These are phyloP conservation scores for Mobula birostris DNA, from an alignment of 2,113 vertebrate species.

Conservation along the genomic window DNA sequence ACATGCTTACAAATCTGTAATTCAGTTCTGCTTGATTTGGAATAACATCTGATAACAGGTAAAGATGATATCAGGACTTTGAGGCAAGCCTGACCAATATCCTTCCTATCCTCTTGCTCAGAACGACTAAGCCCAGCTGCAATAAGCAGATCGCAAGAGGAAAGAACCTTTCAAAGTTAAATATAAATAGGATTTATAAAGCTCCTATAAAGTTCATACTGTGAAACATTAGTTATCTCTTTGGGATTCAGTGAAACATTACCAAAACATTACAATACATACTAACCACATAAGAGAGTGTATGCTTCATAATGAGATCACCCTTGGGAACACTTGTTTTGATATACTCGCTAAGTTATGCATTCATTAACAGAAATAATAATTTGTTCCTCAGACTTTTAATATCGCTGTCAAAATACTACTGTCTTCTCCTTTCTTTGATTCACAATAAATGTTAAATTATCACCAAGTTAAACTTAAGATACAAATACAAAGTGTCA, in stretches of 20 bases:
- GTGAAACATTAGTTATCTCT: conserved; percentile 25
- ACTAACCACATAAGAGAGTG: conserved; percentile 24
- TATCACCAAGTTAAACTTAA: neutral
- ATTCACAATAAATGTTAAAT: neutral
- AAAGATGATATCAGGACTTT: neutral
- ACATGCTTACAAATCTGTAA: neutral
- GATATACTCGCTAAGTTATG: conserved; percentile 27
- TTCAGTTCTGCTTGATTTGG: neutral
- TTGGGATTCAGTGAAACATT: neutral
- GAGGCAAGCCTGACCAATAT: neutral
- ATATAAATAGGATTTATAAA: conserved; percentile 19
- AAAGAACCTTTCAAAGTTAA: conserved; percentile 5
- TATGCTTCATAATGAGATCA: conserved; percentile 10
- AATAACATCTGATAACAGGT: neutral
- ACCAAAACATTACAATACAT: conserved; percentile 14
- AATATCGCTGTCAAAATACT: neutral
- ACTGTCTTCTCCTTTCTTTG: neutral
- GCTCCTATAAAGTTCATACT: conserved; percentile 22
- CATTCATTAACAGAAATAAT: conserved; percentile 32
- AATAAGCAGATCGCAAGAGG: neutral
- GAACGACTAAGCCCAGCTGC: neutral
- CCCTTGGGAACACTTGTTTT: conserved; percentile 21
- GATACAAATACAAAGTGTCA: neutral
- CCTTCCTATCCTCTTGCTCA: neutral
- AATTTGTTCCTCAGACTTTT: neutral